Evolutionary conservation across 2,113 vertebrate species (phyloP), one percentile per base, ranked within the genome.

Genomic region (Erythrocebus patas): DNA sequence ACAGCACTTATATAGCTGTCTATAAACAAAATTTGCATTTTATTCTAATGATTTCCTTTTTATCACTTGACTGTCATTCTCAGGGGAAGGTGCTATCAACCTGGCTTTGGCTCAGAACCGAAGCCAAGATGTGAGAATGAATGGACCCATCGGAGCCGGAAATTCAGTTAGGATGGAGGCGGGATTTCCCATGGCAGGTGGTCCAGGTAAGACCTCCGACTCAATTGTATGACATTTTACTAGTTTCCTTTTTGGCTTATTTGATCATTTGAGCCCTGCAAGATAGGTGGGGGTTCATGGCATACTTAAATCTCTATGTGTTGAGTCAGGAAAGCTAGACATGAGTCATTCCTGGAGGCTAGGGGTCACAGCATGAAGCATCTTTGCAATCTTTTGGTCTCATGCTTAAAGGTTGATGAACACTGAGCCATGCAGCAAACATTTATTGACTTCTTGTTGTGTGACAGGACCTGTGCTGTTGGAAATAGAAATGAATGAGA

Each of bases 61-160:
- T 96, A 82, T 97, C 91, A 92, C 27, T 48, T 93, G 35, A 86
- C 55, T 97, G 1, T 96, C 50, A 82, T 93, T 98, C 98, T 45
- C n/a, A 99, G 99, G 99, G 93, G 99, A 99, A 99, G 99, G 99
- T 97, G 99, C 99, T 96, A 99, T 99, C 98, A 99, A 99, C 97
- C 98, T 99, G 94, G 99, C 99, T 93, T 97, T 99, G 95, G 99
- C 98, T 97, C 99, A 99, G 96, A 99, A 99, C 97, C 98, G 99
- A 98, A 99, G 99, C 79, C 99, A 99, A 97, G 99, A 99, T 98
- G 99, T 99, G 45, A 98, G 99, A 97, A 99, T 99, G 97, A 99
- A 99, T 52, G 99, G 99, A 97, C 99, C 99, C 57, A 98, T 99
- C 96, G 99, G 99, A 95, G 98, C 99, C 0, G 97, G 99, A 97